phyloP scores from a whole-genome alignment of 1,140 invertebrate genomes.

The Ericerus pela region DNA sequence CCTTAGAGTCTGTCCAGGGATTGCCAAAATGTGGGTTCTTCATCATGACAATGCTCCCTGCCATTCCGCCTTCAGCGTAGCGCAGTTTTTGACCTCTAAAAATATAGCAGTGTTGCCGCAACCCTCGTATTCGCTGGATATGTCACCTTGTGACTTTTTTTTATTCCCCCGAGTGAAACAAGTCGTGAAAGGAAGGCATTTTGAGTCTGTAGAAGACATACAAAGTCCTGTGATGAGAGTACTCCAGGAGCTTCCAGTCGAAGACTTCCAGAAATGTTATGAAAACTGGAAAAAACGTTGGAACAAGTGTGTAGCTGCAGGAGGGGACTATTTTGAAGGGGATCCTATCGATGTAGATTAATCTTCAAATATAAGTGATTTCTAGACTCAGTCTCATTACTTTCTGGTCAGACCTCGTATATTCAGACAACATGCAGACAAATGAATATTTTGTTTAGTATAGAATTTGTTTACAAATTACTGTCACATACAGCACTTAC shows the following conservation, averaged over 20 bases:
- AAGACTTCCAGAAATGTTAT: constrained; percentile 27
- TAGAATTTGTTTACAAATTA: no score
- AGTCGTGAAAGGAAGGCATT: constrained; percentile 23
- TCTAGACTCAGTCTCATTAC: constrained; percentile 13
- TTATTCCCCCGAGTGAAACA: constrained; percentile 27
- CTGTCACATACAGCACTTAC: no score
- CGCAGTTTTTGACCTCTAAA: constrained; percentile 23
- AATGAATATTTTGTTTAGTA: no score
- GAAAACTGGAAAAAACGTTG: constrained; percentile 16
- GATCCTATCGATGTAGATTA: constrained; percentile 35
- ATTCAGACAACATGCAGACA: no score
- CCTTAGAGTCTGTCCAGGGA: neutral
- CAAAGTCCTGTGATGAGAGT: constrained; percentile 7
- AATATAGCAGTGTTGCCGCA: constrained; percentile 24
- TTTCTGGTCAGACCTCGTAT: constrained; percentile 16
- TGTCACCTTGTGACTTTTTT: constrained; percentile 30
- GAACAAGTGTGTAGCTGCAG: constrained; percentile 33
- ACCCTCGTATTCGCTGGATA: constrained; percentile 28
- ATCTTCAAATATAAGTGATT: constrained; percentile 13
- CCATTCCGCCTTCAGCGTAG: constrained; percentile 19
- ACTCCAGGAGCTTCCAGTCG: constrained; percentile 10
- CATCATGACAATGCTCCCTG: constrained; percentile 26
- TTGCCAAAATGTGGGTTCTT: constrained; percentile 15
- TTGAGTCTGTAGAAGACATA: constrained; percentile 17
- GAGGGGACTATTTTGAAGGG: constrained; percentile 33